phyloP scores from a whole-genome alignment of 1,140 invertebrate species.

The Micrasema longulum region DNA sequence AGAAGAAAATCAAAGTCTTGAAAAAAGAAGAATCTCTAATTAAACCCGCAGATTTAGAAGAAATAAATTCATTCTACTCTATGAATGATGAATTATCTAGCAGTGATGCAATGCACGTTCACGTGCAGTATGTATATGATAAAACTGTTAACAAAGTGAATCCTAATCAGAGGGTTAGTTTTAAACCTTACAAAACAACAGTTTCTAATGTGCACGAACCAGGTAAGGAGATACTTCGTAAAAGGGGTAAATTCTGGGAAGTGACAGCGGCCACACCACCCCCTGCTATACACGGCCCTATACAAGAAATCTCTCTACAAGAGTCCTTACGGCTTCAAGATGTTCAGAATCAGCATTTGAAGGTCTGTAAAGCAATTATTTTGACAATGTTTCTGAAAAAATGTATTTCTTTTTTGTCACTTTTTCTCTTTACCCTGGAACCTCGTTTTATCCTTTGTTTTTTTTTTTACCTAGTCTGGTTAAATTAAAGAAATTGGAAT shows the following conservation, averaged over 20 bases:
- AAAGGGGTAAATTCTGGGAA: constrained; percentile 74
- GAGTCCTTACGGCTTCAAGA: constrained; percentile 72
- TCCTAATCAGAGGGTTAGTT: constrained; percentile 62
- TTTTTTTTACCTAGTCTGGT: too few species aligned
- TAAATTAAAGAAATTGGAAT: too few species aligned
- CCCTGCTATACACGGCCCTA: constrained; percentile 68
- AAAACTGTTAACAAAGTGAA: constrained; percentile 68
- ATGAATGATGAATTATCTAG: neutral
- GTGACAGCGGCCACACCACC: constrained; percentile 78
- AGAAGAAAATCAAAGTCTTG: constrained; percentile 70
- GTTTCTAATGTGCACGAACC: constrained; percentile 72
- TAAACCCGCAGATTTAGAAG: constrained; percentile 71
- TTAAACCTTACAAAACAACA: constrained; percentile 76
- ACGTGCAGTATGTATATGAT: constrained; percentile 72
- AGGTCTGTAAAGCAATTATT: constrained; percentile 48
- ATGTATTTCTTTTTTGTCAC: too few species aligned
- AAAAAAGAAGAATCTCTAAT: constrained; percentile 70
- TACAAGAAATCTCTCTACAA: constrained; percentile 68
- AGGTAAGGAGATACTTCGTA: constrained; percentile 71
- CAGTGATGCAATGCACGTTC: constrained; percentile 62
- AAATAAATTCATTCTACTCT: constrained; percentile 63
- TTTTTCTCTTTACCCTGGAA: too few species aligned
- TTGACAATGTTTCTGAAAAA: neutral
- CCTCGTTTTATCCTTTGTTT: too few species aligned
- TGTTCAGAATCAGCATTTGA: constrained; percentile 61